phyloP scores from a whole-genome alignment of 2,113 vertebrate genomes.

The Ifrita kowaldi region DNA sequence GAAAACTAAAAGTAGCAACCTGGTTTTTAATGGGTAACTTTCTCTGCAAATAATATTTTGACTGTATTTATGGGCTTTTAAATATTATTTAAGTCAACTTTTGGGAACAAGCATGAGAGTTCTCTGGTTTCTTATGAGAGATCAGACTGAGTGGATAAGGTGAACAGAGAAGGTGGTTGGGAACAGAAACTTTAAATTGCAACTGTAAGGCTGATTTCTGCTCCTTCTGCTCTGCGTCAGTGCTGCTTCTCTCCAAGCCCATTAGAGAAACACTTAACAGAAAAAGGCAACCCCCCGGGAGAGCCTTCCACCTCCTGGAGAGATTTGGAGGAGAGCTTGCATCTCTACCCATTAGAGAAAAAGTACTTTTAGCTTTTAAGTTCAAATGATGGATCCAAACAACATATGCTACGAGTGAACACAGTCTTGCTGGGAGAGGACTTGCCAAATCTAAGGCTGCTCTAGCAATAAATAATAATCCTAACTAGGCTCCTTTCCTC shows the following conservation, averaged over 20 bases:
- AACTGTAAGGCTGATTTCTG: not conserved
- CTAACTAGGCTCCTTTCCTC: constrained; percentile 40
- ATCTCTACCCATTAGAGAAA: constrained; percentile 36
- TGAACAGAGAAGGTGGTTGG: not conserved
- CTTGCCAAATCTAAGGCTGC: constrained; percentile 35
- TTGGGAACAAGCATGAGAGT: not conserved
- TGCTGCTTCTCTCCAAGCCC: not conserved
- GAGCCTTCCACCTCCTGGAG: constrained; percentile 32
- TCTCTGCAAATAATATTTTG: not conserved
- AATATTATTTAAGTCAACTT: not conserved
- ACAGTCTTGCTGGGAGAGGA: constrained; percentile 5
- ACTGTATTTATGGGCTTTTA: not conserved
- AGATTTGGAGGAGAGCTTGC: constrained; percentile 27
- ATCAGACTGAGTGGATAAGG: not conserved
- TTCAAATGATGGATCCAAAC: constrained; percentile 44
- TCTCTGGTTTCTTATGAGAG: not conserved
- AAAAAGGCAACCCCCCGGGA: constrained; percentile 10
- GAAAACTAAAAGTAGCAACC: not conserved
- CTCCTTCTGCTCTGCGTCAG: not conserved
- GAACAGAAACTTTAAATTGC: not conserved
- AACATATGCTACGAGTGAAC: constrained; percentile 46
- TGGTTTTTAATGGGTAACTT: not conserved
- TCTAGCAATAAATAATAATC: constrained; percentile 43
- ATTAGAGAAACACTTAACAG: constrained; percentile 55
- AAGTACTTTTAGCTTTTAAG: constrained; percentile 44